phyloP scores from a whole-genome alignment of 2,113 vertebrate species.

The Cervus canadensis region DNA sequence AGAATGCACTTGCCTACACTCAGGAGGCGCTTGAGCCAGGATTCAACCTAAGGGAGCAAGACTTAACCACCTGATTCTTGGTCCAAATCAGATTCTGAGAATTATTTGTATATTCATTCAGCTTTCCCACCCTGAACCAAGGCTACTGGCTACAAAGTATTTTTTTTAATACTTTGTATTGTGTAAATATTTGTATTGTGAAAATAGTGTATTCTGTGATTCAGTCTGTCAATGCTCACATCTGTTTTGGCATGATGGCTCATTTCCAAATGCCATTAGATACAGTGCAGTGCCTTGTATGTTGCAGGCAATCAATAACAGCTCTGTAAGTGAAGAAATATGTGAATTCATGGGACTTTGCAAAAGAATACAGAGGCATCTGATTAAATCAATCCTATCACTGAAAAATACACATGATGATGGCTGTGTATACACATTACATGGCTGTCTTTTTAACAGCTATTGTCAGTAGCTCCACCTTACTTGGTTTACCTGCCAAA shows the following conservation, averaged over 20 bases:
- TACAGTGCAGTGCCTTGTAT: not conserved
- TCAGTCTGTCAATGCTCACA: not conserved
- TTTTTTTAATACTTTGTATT: not conserved
- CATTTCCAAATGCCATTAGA: not conserved
- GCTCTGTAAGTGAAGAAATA: not conserved
- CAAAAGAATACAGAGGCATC: not conserved
- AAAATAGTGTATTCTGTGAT: not conserved
- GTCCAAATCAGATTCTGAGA: not conserved
- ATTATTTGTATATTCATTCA: not conserved
- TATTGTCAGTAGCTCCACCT: not conserved
- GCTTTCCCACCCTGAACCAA: not conserved
- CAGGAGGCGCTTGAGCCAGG: not conserved
- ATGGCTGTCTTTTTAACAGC: not conserved
- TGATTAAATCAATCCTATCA: not conserved
- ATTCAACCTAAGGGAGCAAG: not conserved
- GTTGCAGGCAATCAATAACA: not conserved
- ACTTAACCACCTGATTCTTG: not conserved
- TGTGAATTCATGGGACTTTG: not conserved
- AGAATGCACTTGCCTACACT: not conserved
- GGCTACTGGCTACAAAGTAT: not conserved
- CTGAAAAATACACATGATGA: not conserved
- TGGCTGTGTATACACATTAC: fast-evolving
- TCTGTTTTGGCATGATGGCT: not conserved
- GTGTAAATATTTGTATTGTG: not conserved
- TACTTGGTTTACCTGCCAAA: not conserved